A percentile compares a stretch with the other conserved stretches of the same genome.
These are phyloP conservation scores for Corydoras maculifer DNA, from an alignment of 2,113 vertebrate genomes.

Conservation along the genomic window DNA sequence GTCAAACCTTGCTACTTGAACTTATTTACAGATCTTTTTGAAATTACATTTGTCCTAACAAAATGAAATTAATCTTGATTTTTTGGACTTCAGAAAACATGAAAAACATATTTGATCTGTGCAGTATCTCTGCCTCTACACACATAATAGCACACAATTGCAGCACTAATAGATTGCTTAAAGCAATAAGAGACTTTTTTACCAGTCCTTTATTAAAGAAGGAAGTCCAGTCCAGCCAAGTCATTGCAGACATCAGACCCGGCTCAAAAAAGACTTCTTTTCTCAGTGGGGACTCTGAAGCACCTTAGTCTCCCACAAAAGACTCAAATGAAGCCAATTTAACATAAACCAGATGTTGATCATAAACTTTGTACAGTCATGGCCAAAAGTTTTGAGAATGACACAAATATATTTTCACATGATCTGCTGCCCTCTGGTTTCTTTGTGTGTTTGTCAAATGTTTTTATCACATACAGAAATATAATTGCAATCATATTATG, in stretches of 20 bases:
- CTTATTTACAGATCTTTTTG: neutral
- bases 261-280: neutral
- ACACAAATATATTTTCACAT: too few species aligned
- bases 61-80: too few species aligned
- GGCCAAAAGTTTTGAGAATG: too few species aligned
- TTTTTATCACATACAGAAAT: too few species aligned
- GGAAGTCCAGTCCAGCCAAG: neutral
- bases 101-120: too few species aligned
- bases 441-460: too few species aligned
- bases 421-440: too few species aligned
- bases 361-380: conserved; percentile 3
- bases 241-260: conserved; percentile 3
- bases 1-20: neutral
- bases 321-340: neutral
- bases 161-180: too few species aligned
- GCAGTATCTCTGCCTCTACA: too few species aligned
- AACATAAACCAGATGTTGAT: conserved; percentile 22
- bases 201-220: neutral
- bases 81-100: too few species aligned
- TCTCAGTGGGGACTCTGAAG: neutral
- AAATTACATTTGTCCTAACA: neutral
- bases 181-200: neutral
- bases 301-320: conserved; percentile 14
- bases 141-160: too few species aligned
- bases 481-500: too few species aligned